A percentile compares a stretch with the other conserved stretches of the same genome.
Evolutionary conservation across 2,888 invertebrate species (phyloP).

Genomic region (Lasioglossum pauxillum): DNA sequence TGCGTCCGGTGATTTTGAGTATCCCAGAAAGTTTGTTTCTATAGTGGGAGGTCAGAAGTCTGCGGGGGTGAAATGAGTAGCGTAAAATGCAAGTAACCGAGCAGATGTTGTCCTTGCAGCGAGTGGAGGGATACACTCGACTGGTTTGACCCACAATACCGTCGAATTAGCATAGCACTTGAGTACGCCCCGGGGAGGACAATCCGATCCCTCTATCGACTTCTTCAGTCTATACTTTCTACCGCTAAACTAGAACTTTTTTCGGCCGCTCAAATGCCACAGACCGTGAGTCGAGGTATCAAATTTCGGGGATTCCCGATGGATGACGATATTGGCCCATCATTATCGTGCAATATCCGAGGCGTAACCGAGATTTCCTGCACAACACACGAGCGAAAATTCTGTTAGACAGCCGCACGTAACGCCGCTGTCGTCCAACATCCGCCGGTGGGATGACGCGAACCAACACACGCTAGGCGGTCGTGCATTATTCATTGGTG

Average conservation of each 20-base stretch:
- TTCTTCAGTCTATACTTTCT: not conserved
- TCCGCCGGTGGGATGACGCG: not conserved
- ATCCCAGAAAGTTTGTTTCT: not conserved
- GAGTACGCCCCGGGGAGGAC: not conserved
- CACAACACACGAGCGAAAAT: not conserved
- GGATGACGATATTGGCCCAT: not conserved
- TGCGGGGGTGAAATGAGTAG: not conserved
- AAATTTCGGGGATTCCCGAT: not conserved
- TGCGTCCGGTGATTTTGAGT: not conserved
- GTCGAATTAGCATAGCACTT: slow-evolving; percentile 5
- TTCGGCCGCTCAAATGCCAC: not conserved
- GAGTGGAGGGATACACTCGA: not conserved
- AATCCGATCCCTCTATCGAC: not conserved
- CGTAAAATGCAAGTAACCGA: slow-evolving; percentile 11
- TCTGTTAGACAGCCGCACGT: not conserved
- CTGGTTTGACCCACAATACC: slow-evolving; percentile 6
- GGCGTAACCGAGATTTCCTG: not conserved
- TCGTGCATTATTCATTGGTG: slow-evolving; percentile 43
- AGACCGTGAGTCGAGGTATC: not conserved
- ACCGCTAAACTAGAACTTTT: not conserved
- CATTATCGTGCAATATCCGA: not conserved
- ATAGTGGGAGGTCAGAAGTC: not conserved
- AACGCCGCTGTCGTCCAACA: not conserved
- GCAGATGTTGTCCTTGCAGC: slow-evolving; percentile 5
- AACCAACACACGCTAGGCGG: not conserved